A percentile compares a stretch with the other conserved stretches of the same genome.
Conservation (phyloP, 2,888 invertebrate genomes). For the Lasius fuliginosus region DNA sequence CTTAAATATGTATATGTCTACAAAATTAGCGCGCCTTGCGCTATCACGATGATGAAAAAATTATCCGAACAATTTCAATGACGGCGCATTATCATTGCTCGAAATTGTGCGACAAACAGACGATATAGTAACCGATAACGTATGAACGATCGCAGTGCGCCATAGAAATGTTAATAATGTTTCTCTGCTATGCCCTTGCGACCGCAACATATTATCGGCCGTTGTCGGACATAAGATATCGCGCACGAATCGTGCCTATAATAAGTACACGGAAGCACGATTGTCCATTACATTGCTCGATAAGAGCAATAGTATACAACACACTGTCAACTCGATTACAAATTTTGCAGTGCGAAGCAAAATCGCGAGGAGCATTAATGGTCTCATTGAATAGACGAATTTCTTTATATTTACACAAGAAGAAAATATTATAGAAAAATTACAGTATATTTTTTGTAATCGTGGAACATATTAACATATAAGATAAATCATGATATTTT, state of each 20-base stretch:
- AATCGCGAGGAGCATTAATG: background rate
- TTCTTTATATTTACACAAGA: constrained; percentile 13
- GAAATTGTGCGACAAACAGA: background rate
- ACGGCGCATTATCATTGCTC: constrained; percentile 11
- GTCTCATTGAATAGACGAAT: background rate
- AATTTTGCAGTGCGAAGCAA: background rate
- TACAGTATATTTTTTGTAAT: too few species aligned
- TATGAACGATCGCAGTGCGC: constrained; percentile 2
- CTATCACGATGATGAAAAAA: background rate
- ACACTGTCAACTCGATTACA: background rate
- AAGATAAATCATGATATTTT: too few species aligned
- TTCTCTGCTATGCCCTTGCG: background rate
- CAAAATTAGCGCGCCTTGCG: background rate
- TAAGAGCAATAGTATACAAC: constrained; percentile 16
- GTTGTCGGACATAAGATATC: background rate
- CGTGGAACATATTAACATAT: too few species aligned
- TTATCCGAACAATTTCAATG: background rate
- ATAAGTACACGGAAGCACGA: background rate
- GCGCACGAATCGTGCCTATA: background rate
- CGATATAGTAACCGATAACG: background rate
- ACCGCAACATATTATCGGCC: constrained; percentile 2
- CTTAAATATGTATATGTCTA: background rate
- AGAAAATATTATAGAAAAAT: too few species aligned
- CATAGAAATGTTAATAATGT: background rate
- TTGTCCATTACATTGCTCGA: constrained; percentile 14